A percentile compares a stretch with the other conserved stretches of the same genome.
These are phyloP conservation scores for Elmis aenea DNA, from an alignment of 2,888 invertebrate species.

Conservation along the genomic window DNA sequence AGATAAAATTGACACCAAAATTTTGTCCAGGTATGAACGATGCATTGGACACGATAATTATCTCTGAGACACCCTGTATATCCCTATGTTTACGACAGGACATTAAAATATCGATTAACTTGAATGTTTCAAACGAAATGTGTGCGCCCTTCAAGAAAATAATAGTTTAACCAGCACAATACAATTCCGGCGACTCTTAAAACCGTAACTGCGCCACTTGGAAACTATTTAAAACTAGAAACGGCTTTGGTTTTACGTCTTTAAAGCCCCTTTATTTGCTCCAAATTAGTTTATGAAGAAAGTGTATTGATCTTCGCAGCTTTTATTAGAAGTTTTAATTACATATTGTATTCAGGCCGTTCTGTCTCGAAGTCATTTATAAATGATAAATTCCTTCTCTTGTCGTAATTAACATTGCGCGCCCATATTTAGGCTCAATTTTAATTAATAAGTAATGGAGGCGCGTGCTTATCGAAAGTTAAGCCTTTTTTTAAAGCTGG, in stretches of 20 bases:
- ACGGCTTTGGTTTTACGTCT: slow-evolving; percentile 14
- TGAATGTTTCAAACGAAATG: too few relatives aligned
- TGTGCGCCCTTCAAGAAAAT: too few relatives aligned
- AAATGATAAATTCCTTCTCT: slow-evolving; percentile 19
- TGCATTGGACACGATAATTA: too few relatives aligned
- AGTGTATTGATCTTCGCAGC: slow-evolving; percentile 12
- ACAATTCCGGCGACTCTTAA: slow-evolving; percentile 14
- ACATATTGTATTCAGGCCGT: slow-evolving; percentile 19
- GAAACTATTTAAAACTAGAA: slow-evolving; percentile 22
- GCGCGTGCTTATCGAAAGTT: slow-evolving; percentile 11
- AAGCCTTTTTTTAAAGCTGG: slow-evolving; percentile 6
- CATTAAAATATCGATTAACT: too few relatives aligned
- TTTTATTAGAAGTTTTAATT: slow-evolving; percentile 22
- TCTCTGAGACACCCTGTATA: too few relatives aligned
- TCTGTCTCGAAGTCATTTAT: slow-evolving; percentile 20
- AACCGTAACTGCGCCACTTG: slow-evolving; percentile 13
- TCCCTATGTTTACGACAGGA: too few relatives aligned
- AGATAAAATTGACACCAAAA: too few relatives aligned
- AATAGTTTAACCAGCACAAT: slow-evolving; percentile 13
- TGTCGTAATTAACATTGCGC: slow-evolving; percentile 17
- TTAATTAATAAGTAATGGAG: slow-evolving; percentile 17
- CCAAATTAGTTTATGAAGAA: slow-evolving; percentile 7
- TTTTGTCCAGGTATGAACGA: too few relatives aligned
- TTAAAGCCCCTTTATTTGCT: slow-evolving; percentile 10
- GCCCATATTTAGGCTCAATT: slow-evolving; percentile 15